A percentile compares a stretch with the other conserved stretches of the same genome.
These are phyloP conservation scores for Ypsolopha scabrella DNA, from an alignment of 2,888 invertebrate genomes.

Conservation along the genomic window DNA sequence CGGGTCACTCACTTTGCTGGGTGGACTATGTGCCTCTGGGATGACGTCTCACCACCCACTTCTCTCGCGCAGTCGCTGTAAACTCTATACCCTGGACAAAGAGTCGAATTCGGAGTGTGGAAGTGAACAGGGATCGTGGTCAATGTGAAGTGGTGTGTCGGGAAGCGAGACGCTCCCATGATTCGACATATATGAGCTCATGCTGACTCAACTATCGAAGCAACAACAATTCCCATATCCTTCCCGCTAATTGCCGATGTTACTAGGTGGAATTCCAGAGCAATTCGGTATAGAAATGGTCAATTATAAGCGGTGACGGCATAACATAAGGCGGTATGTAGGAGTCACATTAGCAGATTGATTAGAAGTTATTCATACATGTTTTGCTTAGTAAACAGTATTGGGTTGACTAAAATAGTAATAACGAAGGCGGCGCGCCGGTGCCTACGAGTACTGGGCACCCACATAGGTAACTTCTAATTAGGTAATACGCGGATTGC, in stretches of 20 bases:
- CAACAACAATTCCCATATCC: conserved; percentile 28
- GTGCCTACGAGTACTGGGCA: conserved; percentile 32
- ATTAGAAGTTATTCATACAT: conserved; percentile 24
- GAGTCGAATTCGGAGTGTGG: too few relatives aligned
- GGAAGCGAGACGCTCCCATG: conserved; percentile 51
- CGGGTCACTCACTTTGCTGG: conserved; percentile 1
- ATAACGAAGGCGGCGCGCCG: conserved; percentile 33
- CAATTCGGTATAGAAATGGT: not conserved
- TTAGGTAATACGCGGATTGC: conserved; percentile 48
- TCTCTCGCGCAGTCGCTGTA: too few relatives aligned
- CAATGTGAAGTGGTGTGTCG: not conserved
- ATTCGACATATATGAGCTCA: conserved; percentile 51
- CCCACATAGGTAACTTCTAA: conserved; percentile 54
- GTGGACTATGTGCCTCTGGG: not conserved
- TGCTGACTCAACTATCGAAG: conserved; percentile 44
- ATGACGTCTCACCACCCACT: not conserved
- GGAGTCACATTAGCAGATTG: conserved; percentile 21
- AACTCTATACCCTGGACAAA: too few relatives aligned
- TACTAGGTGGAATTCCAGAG: not conserved
- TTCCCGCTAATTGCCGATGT: conserved; percentile 20
- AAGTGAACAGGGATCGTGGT: too few relatives aligned
- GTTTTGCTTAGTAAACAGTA: conserved; percentile 24
- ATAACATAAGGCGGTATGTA: conserved; percentile 13
- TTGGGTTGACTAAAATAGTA: conserved; percentile 33
- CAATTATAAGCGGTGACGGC: conserved; percentile 3